Base-by-base conservation (phyloP, 2,888 invertebrate genomes). In the Patella caerulea region DNA sequence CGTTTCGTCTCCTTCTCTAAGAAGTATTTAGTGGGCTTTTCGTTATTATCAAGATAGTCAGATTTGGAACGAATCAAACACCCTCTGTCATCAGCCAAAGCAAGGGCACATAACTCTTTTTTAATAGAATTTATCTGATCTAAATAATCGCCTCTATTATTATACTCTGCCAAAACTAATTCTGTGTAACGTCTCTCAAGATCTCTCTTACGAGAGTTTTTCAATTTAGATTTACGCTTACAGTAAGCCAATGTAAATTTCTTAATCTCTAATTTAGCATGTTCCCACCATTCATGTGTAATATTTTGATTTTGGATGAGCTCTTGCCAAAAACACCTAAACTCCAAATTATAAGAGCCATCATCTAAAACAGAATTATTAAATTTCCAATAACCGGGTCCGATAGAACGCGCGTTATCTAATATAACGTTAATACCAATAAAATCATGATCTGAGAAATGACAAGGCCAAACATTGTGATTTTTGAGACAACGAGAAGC, bases 1-100 rank as follows among this genome's bases (percentile, higher is more conserved):
- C 71, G 29, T 34, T 70, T 69, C 3, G 45, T n/a, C 56, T 75
- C 75, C 59, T 72, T 75, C 34, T 59, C 24, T n/a, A 78, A 55
- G 75, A 78, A 78, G 45, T 72, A 78, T 55, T 55, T 15, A 2
- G 17, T 55, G 55, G 29, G 29, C 29, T 29, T 29, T 29, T 29
- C 29, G 2, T 29, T 29, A 29, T 29, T 29, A 3, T 29, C 29
- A 29, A 29, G 29, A 29, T 29, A 29, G 29, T 29, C 29, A 29
- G 29, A 29, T 29, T 29, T 29, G 29, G 29, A 29, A 29, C 29
- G 29, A 29, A 29, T 29, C 29, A 29, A 29, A 29, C 29, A 29
- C 12, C 55, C 55, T 55, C 55, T 12, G 55, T 55, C 55, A 12
- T 12, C 17, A 55, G 55, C 55, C 55, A 55, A 55, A 15, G 55